Conservation (phyloP, 2,113 vertebrate genomes). For the Gavia stellata region DNA sequence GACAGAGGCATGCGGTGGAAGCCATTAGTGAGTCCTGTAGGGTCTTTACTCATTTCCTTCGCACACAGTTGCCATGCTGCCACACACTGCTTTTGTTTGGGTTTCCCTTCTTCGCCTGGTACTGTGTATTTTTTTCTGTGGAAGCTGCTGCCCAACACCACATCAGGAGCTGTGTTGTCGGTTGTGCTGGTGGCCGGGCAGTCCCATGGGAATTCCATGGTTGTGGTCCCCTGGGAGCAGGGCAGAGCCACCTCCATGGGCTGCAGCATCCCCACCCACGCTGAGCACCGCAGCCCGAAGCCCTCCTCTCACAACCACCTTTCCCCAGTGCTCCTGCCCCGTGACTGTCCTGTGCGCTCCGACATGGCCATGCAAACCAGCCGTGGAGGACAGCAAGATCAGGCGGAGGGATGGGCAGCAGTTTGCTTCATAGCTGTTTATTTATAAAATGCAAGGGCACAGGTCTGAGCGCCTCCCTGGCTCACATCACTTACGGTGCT, state of each 20-base stretch:
- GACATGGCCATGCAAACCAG: fast-evolving
- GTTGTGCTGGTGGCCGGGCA: background rate
- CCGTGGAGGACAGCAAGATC: fast-evolving
- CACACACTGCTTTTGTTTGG: background rate
- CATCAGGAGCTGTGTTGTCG: fast-evolving
- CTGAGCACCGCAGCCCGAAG: background rate
- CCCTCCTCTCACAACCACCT: background rate
- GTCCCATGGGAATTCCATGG: fast-evolving
- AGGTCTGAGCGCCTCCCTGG: background rate
- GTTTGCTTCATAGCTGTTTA: fast-evolving
- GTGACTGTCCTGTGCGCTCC: fast-evolving
- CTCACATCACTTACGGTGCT: background rate
- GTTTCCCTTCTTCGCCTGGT: background rate
- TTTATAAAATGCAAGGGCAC: background rate
- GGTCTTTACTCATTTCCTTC: conserved; percentile 3
- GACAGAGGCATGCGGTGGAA: background rate
- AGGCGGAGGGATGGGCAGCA: background rate
- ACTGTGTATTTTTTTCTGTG: background rate
- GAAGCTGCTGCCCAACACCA: background rate
- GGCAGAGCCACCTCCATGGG: background rate
- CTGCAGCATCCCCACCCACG: fast-evolving
- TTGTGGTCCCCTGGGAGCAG: background rate
- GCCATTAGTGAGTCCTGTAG: conserved; percentile 24
- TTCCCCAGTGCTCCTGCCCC: background rate
- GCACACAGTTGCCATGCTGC: background rate